Conservation (phyloP, 2,888 invertebrate genomes). For the Drosophila histrio region DNA sequence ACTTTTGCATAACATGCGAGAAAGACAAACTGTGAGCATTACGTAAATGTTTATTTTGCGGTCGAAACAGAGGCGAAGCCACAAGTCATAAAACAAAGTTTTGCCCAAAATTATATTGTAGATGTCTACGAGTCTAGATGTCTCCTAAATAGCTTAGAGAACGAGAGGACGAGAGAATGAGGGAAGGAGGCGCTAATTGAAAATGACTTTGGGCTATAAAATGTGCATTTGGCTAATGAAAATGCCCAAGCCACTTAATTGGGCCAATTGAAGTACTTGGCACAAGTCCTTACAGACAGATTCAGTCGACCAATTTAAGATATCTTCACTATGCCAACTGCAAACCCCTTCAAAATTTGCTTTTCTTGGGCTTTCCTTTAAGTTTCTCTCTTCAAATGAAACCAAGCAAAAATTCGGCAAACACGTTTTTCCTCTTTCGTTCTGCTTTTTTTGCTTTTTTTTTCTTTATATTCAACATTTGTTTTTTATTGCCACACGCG, state of each 20-base stretch:
- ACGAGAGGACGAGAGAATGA: neutral
- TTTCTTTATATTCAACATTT: constrained; percentile 30
- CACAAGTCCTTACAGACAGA: constrained; percentile 6
- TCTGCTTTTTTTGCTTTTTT: constrained; percentile 1
- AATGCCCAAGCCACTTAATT: constrained; percentile 42
- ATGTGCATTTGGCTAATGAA: constrained; percentile 47
- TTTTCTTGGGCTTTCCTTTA: neutral
- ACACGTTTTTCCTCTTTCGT: constrained; percentile 1
- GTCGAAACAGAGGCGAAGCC: constrained; percentile 46
- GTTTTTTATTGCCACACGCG: constrained; percentile 50
- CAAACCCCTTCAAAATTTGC: neutral
- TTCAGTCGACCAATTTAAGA: constrained; percentile 31
- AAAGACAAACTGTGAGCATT: constrained; percentile 63
- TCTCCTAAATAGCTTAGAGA: constrained; percentile 41
- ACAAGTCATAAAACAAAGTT: constrained; percentile 76
- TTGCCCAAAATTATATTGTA: constrained; percentile 64
- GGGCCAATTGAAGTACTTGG: constrained; percentile 46
- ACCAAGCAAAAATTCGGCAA: neutral
- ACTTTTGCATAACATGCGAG: constrained; percentile 72
- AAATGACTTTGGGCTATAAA: constrained; percentile 49
- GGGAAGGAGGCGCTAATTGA: constrained; percentile 62
- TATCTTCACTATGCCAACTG: constrained; percentile 5
- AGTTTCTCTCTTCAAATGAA: neutral
- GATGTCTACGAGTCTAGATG: constrained; percentile 27
- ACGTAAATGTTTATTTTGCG: constrained; percentile 72